phyloP scores from a whole-genome alignment of 2,888 invertebrate genomes.

The Mimachlamys varia region DNA sequence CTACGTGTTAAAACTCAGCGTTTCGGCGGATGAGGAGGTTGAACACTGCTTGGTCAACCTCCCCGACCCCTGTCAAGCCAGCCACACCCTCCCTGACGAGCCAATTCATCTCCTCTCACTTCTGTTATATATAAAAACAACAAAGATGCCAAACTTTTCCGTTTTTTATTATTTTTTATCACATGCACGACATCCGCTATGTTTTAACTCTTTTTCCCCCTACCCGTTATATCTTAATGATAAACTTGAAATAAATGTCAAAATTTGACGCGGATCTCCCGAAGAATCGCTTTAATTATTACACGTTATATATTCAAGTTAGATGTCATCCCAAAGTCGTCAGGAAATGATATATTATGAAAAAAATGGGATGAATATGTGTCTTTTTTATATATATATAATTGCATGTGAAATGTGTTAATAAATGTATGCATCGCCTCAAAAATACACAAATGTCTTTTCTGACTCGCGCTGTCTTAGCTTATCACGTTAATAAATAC shows the following conservation, averaged over 20 bases:
- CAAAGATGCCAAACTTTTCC: constrained; percentile 19
- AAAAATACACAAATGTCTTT: not conserved
- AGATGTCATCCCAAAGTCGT: not conserved
- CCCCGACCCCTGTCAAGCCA: not conserved
- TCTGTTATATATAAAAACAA: constrained; percentile 26
- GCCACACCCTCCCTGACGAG: not conserved
- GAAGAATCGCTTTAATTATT: constrained; percentile 3
- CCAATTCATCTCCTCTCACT: not conserved
- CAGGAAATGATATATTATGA: not conserved
- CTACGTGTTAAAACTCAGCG: not conserved
- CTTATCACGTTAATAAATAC: not conserved
- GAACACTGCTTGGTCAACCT: not conserved
- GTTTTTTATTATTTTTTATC: not conserved
- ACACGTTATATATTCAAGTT: not conserved
- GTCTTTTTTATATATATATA: not conserved
- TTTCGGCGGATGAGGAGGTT: not conserved
- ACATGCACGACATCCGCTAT: not conserved
- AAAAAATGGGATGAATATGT: not conserved
- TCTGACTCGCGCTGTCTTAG: not conserved
- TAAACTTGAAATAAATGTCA: not conserved
- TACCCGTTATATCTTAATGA: not conserved
- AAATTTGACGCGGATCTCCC: not conserved
- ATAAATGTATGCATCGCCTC: not conserved
- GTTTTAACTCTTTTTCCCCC: not conserved
- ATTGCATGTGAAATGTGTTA: not conserved